Conservation (phyloP, 2,797 vertebrate species). For the Enteromius fasciolatus region DNA sequence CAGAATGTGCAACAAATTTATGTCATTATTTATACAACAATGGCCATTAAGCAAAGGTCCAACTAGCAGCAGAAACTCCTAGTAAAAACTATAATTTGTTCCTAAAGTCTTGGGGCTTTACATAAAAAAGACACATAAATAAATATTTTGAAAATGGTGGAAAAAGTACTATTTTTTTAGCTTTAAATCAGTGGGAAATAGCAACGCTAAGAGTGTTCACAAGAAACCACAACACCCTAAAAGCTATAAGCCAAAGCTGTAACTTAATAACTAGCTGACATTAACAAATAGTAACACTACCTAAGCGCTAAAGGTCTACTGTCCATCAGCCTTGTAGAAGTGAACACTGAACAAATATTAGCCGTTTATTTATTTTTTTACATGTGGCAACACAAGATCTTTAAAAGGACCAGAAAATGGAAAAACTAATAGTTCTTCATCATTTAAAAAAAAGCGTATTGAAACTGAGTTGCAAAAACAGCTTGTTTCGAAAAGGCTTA, state of each 20-base stretch:
- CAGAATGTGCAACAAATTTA: constrained; percentile 53
- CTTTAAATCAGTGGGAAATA: neutral
- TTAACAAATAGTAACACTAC: constrained; percentile 48
- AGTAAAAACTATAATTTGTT: neutral
- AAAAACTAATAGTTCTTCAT: neutral
- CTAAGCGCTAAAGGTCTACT: neutral
- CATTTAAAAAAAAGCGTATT: neutral
- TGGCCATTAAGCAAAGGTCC: constrained; percentile 39
- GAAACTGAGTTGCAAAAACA: neutral
- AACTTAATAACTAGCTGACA: constrained; percentile 53
- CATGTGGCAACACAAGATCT: neutral
- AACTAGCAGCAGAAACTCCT: constrained; percentile 5
- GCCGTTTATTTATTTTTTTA: neutral
- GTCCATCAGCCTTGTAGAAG: constrained; percentile 11
- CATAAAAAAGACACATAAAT: neutral
- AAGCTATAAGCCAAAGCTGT: constrained; percentile 6
- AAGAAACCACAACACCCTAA: neutral
- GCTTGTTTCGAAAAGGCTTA: neutral
- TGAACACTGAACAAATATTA: constrained; percentile 30
- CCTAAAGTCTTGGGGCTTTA: neutral
- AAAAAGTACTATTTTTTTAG: neutral
- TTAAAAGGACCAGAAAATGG: neutral
- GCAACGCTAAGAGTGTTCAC: neutral
- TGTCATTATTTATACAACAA: constrained; percentile 50
- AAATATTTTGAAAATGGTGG: neutral